Evolutionary conservation across 2,113 vertebrate genomes (phyloP), one percentile per base, ranked within the genome.

Genomic region (Sander vitreus): DNA sequence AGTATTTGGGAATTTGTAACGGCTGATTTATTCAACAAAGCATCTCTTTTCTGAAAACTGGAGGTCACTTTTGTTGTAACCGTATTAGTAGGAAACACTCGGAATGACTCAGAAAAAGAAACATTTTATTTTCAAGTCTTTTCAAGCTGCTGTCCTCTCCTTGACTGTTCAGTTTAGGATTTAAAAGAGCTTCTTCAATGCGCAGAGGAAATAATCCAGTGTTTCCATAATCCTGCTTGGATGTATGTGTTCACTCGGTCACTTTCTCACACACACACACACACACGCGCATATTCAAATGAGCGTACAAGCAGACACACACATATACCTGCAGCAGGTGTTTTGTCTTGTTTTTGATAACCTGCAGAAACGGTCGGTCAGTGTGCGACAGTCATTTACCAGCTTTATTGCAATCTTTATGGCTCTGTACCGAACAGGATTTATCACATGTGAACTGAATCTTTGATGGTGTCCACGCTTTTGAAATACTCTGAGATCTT

Each of bases 191-290:
- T 90, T 83, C 85, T 84, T 78, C 58, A 69, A 85, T 57, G 48
- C 51, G 6, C 7, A 0, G 27, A 76, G 73, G 62, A 83, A 82
- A 87, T 92, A 90, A 91, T 91, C 90, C 89, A 88, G 71, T 84
- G 77, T 88, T 92, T 88, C 84, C 30, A 64, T 92, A 91, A 93
- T 92, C 90, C 88, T 85, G 70, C 25, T 27, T 84, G 76, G 72
- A 86, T 76, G 80, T 72, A 60, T 43, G 78, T 78, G 51, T 54
- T 84, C 64, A 36, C 8, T 14, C 47, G 27, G 70, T 84, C 84
- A 80, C 67, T 85, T 73, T 64, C 65, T 45, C 64, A 60, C 78
- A 60, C 75, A 59, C 55, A 51, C 51, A 45, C 2, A 30, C 47
- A 30, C 16, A 27, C n/a, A 33, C 55, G 13, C 30, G 0, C 43